A percentile compares a stretch with the other conserved stretches of the same genome.
phyloP scores from a whole-genome alignment of 2,888 invertebrate genomes.

The Sminthurides aquaticus region DNA sequence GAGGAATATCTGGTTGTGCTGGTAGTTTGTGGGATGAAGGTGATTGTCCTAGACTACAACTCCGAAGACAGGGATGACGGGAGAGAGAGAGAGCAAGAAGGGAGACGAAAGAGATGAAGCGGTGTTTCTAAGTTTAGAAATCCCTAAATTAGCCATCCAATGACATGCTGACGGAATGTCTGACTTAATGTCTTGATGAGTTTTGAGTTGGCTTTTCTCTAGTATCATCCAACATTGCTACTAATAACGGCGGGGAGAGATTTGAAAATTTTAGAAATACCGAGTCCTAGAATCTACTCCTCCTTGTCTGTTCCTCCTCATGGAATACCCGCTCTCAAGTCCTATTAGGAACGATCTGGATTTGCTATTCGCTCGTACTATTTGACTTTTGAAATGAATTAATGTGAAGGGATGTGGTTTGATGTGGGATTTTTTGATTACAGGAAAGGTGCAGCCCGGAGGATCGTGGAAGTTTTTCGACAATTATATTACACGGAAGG shows the following conservation, averaged over 20 bases:
- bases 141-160: slow-evolving; percentile 39
- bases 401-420: too few species aligned
- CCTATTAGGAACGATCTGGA: too few species aligned
- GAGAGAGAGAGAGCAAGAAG: slow-evolving; percentile 6
- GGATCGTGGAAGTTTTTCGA: slow-evolving; percentile 39
- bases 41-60: slow-evolving; percentile 33
- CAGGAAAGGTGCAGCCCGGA: slow-evolving; percentile 40
- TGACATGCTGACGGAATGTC: slow-evolving; percentile 35
- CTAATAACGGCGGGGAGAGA: not conserved
- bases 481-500: slow-evolving; percentile 38
- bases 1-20: slow-evolving; percentile 15
- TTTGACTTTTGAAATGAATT: too few species aligned
- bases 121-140: slow-evolving; percentile 39
- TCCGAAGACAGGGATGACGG: not conserved
- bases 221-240: not conserved
- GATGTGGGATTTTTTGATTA: too few species aligned
- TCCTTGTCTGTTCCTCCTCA: too few species aligned
- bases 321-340: too few species aligned
- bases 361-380: too few species aligned
- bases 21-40: slow-evolving; percentile 21
- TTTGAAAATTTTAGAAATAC: too few species aligned
- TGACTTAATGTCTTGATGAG: slow-evolving; percentile 18
- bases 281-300: too few species aligned
- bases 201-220: slow-evolving; percentile 1
- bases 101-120: slow-evolving; percentile 33